Percentiles rank a stretch among this genome's conserved stretches.
phyloP scores from a whole-genome alignment of 2,797 vertebrate species.

The Tenualosa ilisha region DNA sequence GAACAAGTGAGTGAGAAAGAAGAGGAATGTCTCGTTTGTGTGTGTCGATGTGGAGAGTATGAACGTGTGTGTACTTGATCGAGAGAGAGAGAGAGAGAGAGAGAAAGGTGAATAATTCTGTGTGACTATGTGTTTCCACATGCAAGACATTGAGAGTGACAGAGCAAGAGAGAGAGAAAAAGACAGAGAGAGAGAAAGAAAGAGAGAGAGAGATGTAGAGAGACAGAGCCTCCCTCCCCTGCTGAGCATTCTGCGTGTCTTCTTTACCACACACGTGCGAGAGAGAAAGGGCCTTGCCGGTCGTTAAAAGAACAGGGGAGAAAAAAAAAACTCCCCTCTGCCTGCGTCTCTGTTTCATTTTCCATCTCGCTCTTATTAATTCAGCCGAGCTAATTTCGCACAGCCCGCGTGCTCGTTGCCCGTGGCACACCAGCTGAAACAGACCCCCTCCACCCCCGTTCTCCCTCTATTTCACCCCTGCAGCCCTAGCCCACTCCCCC shows the following conservation, averaged over 20 bases:
- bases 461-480: constrained; percentile 18
- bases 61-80: background rate
- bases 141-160: background rate
- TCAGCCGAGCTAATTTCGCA: constrained; percentile 83
- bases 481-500: background rate
- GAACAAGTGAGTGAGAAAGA: background rate
- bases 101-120: background rate
- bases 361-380: constrained; percentile 89
- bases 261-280: background rate
- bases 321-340: constrained; percentile 72
- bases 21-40: constrained; percentile 1
- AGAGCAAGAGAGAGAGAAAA: background rate
- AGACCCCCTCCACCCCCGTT: constrained; percentile 30
- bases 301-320: constrained; percentile 45
- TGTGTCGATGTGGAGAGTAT: background rate
- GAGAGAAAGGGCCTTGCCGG: background rate
- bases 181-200: background rate
- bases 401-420: constrained; percentile 64
- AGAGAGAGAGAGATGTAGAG: background rate
- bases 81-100: background rate
- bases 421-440: constrained; percentile 63
- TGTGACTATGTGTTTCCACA: constrained; percentile 12
- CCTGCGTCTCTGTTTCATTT: constrained; percentile 86
- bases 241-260: background rate
- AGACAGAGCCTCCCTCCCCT: background rate